Evolutionary conservation across 2,797 vertebrate species (phyloP).

Genomic region (Coccyzus lansbergi): DNA sequence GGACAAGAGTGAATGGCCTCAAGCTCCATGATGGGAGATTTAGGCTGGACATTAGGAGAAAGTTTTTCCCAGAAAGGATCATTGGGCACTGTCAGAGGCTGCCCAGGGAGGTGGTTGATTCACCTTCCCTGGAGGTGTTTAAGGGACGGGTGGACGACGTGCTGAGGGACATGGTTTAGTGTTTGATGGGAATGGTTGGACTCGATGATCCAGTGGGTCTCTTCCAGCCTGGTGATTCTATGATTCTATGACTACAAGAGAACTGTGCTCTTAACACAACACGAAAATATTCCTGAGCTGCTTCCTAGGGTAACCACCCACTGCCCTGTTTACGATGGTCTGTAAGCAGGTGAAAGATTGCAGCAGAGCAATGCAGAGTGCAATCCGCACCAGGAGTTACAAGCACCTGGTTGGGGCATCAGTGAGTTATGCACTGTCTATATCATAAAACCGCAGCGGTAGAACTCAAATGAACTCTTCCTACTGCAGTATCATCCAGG

Average conservation of each 20-base stretch:
- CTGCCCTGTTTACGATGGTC: not conserved
- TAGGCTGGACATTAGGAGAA: no score
- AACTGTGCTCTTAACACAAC: not conserved
- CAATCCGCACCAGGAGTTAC: not conserved
- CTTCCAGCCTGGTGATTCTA: no score
- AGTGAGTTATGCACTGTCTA: fast-evolving
- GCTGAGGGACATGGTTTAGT: no score
- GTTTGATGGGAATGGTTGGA: no score
- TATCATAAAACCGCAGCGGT: not conserved
- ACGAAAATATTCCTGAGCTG: not conserved
- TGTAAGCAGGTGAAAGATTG: fast-evolving
- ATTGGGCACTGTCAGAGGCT: no score
- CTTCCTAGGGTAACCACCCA: not conserved
- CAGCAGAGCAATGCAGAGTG: not conserved
- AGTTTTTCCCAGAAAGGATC: no score
- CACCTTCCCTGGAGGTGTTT: no score
- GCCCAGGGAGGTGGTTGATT: no score
- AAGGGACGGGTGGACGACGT: no score
- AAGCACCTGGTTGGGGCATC: not conserved
- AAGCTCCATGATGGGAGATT: no score
- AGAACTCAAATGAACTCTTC: not conserved
- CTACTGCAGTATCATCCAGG: not conserved
- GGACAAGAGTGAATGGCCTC: no score
- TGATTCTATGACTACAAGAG: not conserved
- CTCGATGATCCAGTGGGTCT: no score